Evolutionary conservation across 2,888 invertebrate genomes (phyloP), one percentile per base, ranked within the genome.

Genomic region (Aspidapion aeneum): DNA sequence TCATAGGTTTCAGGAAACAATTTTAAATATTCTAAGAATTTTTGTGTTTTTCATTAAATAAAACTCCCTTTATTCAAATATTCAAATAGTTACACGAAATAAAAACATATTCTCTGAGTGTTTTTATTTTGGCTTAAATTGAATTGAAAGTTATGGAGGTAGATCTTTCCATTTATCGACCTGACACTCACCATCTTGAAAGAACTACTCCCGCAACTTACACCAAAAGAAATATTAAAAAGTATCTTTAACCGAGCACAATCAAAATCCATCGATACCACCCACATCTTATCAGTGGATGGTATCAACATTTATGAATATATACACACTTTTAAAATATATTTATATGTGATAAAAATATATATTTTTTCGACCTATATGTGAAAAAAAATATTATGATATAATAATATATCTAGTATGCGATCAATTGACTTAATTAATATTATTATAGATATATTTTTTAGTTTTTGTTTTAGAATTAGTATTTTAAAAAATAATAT

Each of bases 131-230:
- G 35, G 3, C 35, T 12, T 7, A 12, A 3, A 12, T 7, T 35
- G 35, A 35, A 35, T 7, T 12, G 12, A 35, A 35, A 7, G 35
- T 35, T 12, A 12, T 12, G 12, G 12, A 12, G 35, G 35, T 35
- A 35, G 77, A 77, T 78, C 72, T 72, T 74, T 77, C 75, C 77
- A 76, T 73, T 77, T 77, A 79, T 79, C 80, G 80, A 80, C 79
- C 79, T 79, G 79, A 79, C 78, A 78, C 74, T 74, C 70, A 74
- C 72, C 72, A 72, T 71, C 73, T 68, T 67, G 35, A 12, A 63
- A 64, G 64, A 68, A 70, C 66, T 65, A 63, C 48, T 61, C 65
- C 66, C 66, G 67, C 64, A 63, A 18, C 60, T 63, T 52, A n/a
- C n/a, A n/a, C n/a, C n/a, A n/a, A n/a, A n/a, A n/a, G n/a, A n/a